Percentiles rank a stretch among this genome's conserved stretches.
Conservation (phyloP, 1,140 invertebrate genomes). For the Eumaeus atala region DNA sequence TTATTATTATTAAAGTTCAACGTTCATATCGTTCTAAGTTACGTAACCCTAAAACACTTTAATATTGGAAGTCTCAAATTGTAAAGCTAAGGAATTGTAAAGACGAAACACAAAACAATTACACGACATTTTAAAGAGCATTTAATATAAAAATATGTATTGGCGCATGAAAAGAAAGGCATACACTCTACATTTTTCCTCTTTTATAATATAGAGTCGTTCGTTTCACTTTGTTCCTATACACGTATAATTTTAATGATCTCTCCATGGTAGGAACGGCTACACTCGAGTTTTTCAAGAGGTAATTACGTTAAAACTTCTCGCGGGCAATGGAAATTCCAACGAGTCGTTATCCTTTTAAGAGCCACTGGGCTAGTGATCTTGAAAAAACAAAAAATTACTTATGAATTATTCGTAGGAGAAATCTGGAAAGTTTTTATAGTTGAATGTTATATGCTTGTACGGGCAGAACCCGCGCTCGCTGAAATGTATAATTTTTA, state of each 20-base stretch:
- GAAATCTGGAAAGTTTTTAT: too few relatives aligned
- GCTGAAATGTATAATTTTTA: too few relatives aligned
- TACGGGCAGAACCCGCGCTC: too few relatives aligned
- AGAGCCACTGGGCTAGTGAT: not conserved
- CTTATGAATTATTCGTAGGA: too few relatives aligned
- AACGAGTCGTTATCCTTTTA: conserved; percentile 1
- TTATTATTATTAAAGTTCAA: too few relatives aligned
- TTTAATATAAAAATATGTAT: not conserved
- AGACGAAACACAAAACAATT: too few relatives aligned
- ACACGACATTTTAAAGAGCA: not conserved
- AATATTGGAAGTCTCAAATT: too few relatives aligned
- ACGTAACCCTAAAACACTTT: too few relatives aligned
- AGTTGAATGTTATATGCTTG: too few relatives aligned
- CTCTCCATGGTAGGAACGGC: not conserved
- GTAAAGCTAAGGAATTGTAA: too few relatives aligned
- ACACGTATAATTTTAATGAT: conserved; percentile 9
- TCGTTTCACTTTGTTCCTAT: not conserved
- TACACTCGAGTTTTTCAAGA: not conserved
- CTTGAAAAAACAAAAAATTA: too few relatives aligned
- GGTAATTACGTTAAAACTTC: conserved; percentile 9
- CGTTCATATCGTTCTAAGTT: too few relatives aligned
- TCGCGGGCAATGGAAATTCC: conserved; percentile 5
- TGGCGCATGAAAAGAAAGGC: not conserved
- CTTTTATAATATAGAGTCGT: conserved; percentile 1
- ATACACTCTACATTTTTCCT: not conserved